Base-by-base conservation (phyloP, 1,140 invertebrate genomes). In the Drosophila bocqueti region DNA sequence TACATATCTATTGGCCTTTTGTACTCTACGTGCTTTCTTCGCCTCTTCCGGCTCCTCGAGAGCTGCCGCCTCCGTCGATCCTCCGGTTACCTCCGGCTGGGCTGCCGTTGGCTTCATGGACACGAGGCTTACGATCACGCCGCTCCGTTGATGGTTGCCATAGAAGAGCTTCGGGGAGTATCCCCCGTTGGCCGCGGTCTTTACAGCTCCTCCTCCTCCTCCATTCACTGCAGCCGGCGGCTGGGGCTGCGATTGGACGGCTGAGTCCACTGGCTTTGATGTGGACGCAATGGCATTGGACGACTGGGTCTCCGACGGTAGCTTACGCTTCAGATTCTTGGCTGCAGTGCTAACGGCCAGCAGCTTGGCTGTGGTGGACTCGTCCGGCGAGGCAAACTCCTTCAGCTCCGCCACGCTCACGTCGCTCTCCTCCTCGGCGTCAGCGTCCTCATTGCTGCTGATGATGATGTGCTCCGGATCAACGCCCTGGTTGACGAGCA, bases 401-500 rank as follows among this genome's bases (percentile, higher is more conserved):
- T 81, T 69, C 3, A 62, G 46, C 26, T 84, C 75, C 24, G 72
- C 67, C 40, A 54, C 52, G 46, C 66, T 78, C 21, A 50, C 69
- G 50, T 91, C 77, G 29, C 68, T 78, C 43, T 75, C 67, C 43
- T 75, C 67, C 40, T 75, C 67, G 7, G 43, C 24, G 40, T 84
- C 85, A 2, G 47, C 73, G 24, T 92, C 91, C 40, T 92, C 90
- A 15, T 67, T 90, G 31, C 81, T 81, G 13, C 81, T 81, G 13
- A 94, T 92, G 54, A 93, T 80, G 21, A 95, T 93, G 49, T 93
- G 94, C 72, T 95, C 95, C 0, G 95, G 94, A 61, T 95, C 79
- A 21, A 95, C 94, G 55, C 94, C 95, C 81, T 95, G 95, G 93
- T 95, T 95, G 9, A 94, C 93, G 8, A 95, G 80, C 21, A 94